These are phyloP conservation scores for Muschampia plurimacula DNA, from an alignment of 2,888 invertebrate genomes.

Conservation along the genomic window DNA sequence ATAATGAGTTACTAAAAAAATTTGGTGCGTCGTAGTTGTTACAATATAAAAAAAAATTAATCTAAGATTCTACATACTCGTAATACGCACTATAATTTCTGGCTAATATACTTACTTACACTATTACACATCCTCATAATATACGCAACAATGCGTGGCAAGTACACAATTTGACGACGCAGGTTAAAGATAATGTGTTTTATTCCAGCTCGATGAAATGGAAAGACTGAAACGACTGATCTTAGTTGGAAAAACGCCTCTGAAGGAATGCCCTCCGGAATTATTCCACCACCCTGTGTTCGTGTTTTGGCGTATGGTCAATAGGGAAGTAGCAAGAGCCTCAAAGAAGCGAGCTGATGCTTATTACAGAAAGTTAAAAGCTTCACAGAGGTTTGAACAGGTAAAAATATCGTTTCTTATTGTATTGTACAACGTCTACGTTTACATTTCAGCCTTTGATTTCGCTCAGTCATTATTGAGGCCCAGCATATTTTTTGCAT, in stretches of 20 bases:
- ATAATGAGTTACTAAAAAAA: too few relatives aligned
- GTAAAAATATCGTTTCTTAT: slow-evolving; percentile 50
- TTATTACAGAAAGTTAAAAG: slow-evolving; percentile 75
- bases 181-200: background rate
- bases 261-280: slow-evolving; percentile 88
- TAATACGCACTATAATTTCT: too few relatives aligned
- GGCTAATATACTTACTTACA: too few relatives aligned
- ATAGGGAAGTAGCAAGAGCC: slow-evolving; percentile 77
- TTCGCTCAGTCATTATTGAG: too few relatives aligned
- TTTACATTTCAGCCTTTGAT: background rate
- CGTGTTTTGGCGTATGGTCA: slow-evolving; percentile 87
- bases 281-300: slow-evolving; percentile 89
- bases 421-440: too few relatives aligned
- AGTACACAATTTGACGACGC: too few relatives aligned
- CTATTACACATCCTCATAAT: too few relatives aligned
- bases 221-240: slow-evolving; percentile 89
- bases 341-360: slow-evolving; percentile 79
- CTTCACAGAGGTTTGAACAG: slow-evolving; percentile 67
- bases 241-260: slow-evolving; percentile 88
- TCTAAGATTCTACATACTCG: too few relatives aligned
- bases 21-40: too few relatives aligned
- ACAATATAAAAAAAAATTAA: too few relatives aligned
- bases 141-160: too few relatives aligned
- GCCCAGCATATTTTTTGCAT: too few relatives aligned
- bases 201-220: slow-evolving; percentile 86